These are phyloP conservation scores for Pipistrellus nathusii DNA, from an alignment of 2,797 vertebrate genomes.

Conservation along the genomic window DNA sequence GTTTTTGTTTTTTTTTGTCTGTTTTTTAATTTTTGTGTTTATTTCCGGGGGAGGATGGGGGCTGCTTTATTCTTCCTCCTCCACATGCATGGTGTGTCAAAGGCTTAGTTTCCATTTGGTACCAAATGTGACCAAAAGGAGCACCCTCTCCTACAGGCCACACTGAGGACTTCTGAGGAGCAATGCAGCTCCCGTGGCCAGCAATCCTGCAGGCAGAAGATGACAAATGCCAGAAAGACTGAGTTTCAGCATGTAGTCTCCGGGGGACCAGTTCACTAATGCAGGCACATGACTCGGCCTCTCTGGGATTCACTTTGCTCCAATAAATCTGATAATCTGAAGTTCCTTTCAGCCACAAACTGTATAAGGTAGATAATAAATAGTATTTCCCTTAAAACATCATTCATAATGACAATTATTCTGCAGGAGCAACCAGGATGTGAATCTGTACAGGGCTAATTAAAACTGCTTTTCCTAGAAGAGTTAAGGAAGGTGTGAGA, in stretches of 20 bases:
- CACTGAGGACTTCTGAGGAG: neutral
- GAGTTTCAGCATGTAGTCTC: rapidly evolving
- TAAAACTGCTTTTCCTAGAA: neutral
- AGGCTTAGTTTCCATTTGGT: neutral
- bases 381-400: neutral
- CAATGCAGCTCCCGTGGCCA: neutral
- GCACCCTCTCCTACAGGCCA: neutral
- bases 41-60: rapidly evolving
- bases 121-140: neutral
- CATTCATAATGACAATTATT: neutral
- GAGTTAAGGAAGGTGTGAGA: neutral
- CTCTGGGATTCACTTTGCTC: neutral
- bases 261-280: neutral
- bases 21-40: neutral
- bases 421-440: neutral
- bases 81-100: neutral
- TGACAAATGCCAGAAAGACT: neutral
- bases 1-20: neutral
- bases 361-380: slow-evolving; percentile 6
- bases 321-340: neutral
- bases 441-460: neutral
- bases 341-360: neutral
- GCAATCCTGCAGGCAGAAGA: neutral
- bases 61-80: neutral
- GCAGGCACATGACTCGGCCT: neutral